Conservation (phyloP, 1,140 invertebrate species). For the Drosophila asahinai region DNA sequence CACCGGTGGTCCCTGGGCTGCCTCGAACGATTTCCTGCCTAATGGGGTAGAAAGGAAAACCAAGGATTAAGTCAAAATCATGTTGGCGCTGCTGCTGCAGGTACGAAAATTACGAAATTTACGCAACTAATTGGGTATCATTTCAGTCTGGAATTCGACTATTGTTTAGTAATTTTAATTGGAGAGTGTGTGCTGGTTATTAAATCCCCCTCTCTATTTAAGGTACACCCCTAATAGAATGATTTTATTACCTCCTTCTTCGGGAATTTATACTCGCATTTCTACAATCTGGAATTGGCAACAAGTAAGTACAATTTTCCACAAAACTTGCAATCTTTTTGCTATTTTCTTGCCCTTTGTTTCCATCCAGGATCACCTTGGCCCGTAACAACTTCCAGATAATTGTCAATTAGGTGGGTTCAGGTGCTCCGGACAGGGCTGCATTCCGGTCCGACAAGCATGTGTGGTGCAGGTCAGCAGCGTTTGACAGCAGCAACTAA, state of each 20-base stretch:
- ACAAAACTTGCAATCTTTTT: neutral
- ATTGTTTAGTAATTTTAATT: neutral
- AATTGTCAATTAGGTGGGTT: conserved; percentile 39
- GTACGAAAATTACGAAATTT: neutral
- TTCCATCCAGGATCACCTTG: neutral
- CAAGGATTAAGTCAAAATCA: conserved; percentile 11
- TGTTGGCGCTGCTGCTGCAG: neutral
- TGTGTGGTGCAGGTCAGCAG: conserved; percentile 7
- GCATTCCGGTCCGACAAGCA: conserved; percentile 24
- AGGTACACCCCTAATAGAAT: too few relatives aligned
- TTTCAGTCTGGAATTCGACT: neutral
- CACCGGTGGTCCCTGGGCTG: neutral
- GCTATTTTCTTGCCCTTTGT: neutral
- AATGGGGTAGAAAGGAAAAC: conserved; percentile 1
- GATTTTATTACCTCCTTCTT: too few relatives aligned
- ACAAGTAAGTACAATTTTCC: neutral
- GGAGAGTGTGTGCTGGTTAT: neutral
- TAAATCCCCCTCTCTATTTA: too few relatives aligned
- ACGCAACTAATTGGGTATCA: conserved; percentile 1
- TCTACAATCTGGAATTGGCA: neutral
- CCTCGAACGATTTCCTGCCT: conserved; percentile 10
- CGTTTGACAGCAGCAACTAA: conserved; percentile 20
- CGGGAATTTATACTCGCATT: too few relatives aligned
- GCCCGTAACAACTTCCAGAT: conserved; percentile 12
- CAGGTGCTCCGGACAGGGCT: conserved; percentile 6